Evolutionary conservation across 2,888 invertebrate species (phyloP).

Genomic region (Ochropleura plecta): DNA sequence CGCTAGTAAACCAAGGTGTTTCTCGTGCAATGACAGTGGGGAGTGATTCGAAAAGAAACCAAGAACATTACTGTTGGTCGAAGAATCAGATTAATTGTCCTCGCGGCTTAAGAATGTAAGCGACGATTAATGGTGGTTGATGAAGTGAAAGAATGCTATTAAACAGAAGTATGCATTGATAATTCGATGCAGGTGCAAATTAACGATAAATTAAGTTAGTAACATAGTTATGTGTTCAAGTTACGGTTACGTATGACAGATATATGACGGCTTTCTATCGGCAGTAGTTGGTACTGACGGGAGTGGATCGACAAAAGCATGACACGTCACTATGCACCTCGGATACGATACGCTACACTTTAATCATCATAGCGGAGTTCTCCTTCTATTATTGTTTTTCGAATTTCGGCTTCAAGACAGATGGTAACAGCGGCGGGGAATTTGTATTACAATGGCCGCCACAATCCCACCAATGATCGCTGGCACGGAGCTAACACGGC

Average conservation of each 20-base stretch:
- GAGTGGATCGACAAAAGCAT: conserved; percentile 41
- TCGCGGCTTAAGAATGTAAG: conserved; percentile 62
- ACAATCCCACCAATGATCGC: conserved; percentile 81
- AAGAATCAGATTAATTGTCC: conserved; percentile 62
- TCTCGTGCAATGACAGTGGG: conserved; percentile 50
- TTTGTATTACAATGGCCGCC: conserved; percentile 84
- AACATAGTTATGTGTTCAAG: conserved; percentile 53
- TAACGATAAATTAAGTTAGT: conserved; percentile 67
- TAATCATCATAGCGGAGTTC: conserved; percentile 67
- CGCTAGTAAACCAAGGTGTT: conserved; percentile 59
- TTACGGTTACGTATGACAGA: conserved; percentile 43
- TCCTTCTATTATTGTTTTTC: conserved; percentile 78
- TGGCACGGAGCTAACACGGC: conserved; percentile 84
- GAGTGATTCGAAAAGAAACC: conserved; percentile 62
- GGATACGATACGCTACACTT: conserved; percentile 65
- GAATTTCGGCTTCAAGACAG: conserved; percentile 81
- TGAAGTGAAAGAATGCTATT: conserved; percentile 70
- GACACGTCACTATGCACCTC: conserved; percentile 63
- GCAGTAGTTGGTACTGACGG: conserved; percentile 2
- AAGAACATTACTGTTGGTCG: conserved; percentile 53
- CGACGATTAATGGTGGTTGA: conserved; percentile 63
- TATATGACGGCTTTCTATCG: conserved; percentile 56
- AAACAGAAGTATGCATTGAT: conserved; percentile 64
- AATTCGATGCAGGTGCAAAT: conserved; percentile 70
- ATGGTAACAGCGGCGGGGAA: conserved; percentile 85